These are phyloP conservation scores for Pollachius pollachius DNA, from an alignment of 2,113 vertebrate genomes.

Conservation along the genomic window DNA sequence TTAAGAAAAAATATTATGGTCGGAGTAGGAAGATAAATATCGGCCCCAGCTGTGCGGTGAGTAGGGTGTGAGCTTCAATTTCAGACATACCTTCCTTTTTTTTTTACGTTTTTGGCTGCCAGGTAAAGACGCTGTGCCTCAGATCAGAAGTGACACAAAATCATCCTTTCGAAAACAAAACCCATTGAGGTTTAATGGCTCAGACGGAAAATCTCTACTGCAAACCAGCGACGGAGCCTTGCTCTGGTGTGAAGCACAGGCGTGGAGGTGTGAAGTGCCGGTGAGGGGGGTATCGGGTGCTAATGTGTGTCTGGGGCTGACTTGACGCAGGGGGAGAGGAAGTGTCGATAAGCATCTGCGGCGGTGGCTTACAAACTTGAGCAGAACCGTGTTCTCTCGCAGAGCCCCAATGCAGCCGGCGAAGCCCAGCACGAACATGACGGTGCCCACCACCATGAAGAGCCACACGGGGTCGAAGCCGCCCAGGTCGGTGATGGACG, in stretches of 20 bases:
- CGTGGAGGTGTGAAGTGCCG: constrained; percentile 16
- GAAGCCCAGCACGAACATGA: constrained; percentile 91
- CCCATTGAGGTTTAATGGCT: too few species aligned
- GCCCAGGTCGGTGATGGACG: constrained; percentile 87
- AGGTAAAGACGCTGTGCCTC: too few species aligned
- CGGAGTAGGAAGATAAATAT: too few species aligned
- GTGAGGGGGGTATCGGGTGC: not conserved
- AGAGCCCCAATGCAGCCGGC: constrained; percentile 91
- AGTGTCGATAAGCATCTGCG: not conserved
- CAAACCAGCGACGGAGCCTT: constrained; percentile 12
- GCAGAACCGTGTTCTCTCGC: constrained; percentile 87
- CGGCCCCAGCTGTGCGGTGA: too few species aligned
- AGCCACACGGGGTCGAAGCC: constrained; percentile 93
- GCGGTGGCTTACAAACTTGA: constrained; percentile 85
- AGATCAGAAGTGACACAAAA: too few species aligned
- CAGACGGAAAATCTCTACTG: too few species aligned
- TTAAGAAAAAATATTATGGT: too few species aligned
- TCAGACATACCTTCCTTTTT: too few species aligned
- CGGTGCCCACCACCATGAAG: constrained; percentile 86
- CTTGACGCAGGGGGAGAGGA: constrained; percentile 1
- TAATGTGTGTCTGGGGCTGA: constrained; percentile 20
- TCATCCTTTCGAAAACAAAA: too few species aligned
- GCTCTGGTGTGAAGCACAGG: constrained; percentile 17
- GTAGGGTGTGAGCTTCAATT: too few species aligned
- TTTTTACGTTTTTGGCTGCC: too few species aligned